Conservation (phyloP, 1,140 invertebrate species). For the Octopus sinensis region DNA sequence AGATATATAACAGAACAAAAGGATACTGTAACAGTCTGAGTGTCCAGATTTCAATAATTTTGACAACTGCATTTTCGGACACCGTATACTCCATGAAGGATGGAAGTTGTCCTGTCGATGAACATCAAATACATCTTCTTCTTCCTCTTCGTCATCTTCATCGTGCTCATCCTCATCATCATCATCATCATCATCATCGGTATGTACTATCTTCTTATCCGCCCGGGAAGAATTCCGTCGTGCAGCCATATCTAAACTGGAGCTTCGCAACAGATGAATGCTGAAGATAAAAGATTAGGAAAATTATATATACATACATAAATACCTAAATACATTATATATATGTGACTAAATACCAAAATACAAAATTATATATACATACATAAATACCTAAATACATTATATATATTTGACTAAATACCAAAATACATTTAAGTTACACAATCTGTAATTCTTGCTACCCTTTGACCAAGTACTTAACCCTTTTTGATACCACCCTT, state of each 20-base stretch:
- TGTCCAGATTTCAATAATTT: constrained; percentile 63
- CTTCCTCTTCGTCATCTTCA: not conserved
- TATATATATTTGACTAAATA: too few relatives aligned
- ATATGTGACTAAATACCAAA: not conserved
- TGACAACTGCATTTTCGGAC: constrained; percentile 60
- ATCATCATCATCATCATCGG: constrained; percentile 6
- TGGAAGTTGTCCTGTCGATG: not conserved
- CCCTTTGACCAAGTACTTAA: too few relatives aligned
- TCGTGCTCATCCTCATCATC: not conserved
- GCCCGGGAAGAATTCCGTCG: not conserved
- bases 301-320: not conserved
- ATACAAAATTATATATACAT: too few relatives aligned
- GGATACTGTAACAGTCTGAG: constrained; percentile 39
- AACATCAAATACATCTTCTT: not conserved
- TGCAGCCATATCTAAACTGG: constrained; percentile 1
- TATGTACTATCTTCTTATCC: constrained; percentile 8
- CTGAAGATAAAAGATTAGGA: not conserved
- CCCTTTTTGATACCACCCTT: too few relatives aligned
- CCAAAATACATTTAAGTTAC: too few relatives aligned
- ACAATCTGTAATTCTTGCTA: too few relatives aligned
- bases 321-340: not conserved
- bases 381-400: too few relatives aligned
- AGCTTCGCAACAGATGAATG: constrained; percentile 1
- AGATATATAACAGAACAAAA: constrained; percentile 17
- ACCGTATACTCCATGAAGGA: constrained; percentile 63